These are phyloP conservation scores for Alaudala cheleensis DNA, from an alignment of 2,113 vertebrate species.

Conservation along the genomic window DNA sequence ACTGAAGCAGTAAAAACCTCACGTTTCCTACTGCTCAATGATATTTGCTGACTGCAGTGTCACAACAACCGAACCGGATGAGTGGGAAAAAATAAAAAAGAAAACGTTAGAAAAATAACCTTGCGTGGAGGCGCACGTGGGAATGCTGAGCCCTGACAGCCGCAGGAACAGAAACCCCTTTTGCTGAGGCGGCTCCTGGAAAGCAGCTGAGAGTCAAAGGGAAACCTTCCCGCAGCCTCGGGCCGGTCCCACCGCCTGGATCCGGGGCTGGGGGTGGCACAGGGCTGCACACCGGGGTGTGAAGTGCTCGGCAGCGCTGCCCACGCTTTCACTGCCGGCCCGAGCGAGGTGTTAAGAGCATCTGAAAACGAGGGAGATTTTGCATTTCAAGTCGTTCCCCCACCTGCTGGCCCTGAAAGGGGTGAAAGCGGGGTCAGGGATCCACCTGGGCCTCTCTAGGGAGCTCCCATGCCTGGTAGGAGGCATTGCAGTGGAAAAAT, in stretches of 20 bases:
- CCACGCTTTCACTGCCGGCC: neutral
- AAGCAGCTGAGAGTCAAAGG: neutral
- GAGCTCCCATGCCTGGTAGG: fast-evolving
- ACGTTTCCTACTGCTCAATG: constrained; percentile 15
- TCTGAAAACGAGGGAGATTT: neutral
- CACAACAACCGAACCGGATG: constrained; percentile 50
- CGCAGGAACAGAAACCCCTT: neutral
- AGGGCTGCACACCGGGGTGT: neutral
- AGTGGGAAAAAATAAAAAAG: neutral
- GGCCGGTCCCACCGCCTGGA: fast-evolving
- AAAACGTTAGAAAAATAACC: constrained; percentile 27
- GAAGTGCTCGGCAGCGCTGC: neutral
- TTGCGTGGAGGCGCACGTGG: neutral
- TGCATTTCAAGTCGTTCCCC: neutral
- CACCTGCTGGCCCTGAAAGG: neutral
- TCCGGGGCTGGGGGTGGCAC: neutral
- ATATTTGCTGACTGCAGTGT: constrained; percentile 41
- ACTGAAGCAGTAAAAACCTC: constrained; percentile 35
- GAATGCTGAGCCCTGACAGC: neutral
- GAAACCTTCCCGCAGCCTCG: neutral
- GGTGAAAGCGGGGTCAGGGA: neutral
- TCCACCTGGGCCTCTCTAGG: neutral
- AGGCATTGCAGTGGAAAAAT: neutral
- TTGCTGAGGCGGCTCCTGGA: neutral
- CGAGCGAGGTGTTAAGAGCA: neutral